Evolutionary conservation across 2,113 vertebrate species (phyloP).

Genomic region (Gasterosteus nipponicus): DNA sequence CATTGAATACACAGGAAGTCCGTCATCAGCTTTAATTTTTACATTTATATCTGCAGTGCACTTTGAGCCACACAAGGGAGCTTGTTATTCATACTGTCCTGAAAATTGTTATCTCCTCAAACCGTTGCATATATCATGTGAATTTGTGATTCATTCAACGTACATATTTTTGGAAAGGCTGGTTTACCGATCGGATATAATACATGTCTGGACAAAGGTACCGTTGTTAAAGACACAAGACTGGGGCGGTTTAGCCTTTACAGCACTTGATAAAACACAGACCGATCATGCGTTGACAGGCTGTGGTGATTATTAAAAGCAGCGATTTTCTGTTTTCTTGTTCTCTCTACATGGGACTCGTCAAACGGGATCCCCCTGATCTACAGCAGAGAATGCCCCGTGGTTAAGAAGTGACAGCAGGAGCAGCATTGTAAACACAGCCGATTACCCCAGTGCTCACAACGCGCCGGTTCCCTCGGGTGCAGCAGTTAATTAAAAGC

Average conservation of each 20-base stretch:
- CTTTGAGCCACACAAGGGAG: not conserved
- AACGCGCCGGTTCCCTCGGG: constrained; percentile 29
- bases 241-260: too few species aligned
- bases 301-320: too few species aligned
- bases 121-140: too few species aligned
- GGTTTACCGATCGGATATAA: not conserved
- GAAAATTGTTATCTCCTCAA: too few species aligned
- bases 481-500: constrained; percentile 45
- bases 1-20: not conserved
- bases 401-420: constrained; percentile 1
- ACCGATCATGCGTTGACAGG: too few species aligned
- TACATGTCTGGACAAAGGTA: not conserved
- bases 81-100: too few species aligned
- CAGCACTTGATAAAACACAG: too few species aligned
- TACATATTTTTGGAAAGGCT: not conserved
- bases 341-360: too few species aligned
- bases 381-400: not conserved
- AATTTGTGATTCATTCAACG: not conserved
- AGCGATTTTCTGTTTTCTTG: too few species aligned
- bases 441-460: constrained; percentile 14
- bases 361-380: too few species aligned
- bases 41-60: not conserved
- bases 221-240: too few species aligned
- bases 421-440: constrained; percentile 31
- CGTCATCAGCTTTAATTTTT: not conserved